Base-by-base conservation (phyloP, 2,888 invertebrate species). In the Drosophila borealis region DNA sequence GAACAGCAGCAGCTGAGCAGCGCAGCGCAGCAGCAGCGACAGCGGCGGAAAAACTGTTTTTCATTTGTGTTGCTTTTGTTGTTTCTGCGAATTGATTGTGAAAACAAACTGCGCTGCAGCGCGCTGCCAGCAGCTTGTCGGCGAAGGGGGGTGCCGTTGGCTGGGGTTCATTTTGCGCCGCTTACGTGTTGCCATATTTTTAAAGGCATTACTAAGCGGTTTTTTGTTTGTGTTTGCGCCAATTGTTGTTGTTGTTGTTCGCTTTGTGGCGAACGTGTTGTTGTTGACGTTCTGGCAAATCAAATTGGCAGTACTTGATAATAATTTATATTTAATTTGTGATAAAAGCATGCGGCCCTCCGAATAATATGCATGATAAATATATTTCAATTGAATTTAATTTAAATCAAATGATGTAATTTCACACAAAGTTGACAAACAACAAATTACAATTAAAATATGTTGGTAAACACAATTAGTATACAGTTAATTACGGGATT, bases 131-230 rank as follows among this genome's bases (percentile, higher is more conserved):
- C 34, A n/a, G 53, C 44, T 41, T 29, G 29, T 29, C 29, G 29
- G 8, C 42, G n/a, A 14, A 4, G 1, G 14, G 9, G 14, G 9
- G 9, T 3, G 46, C 3, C 10, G 14, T 1, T 37, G 17, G 50
- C 14, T 34, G 25, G 59, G 51, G 50, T 10, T 34, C 59, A 39
- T 63, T 72, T 72, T 67, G 72, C 39, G 57, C 46, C 74, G 81
- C 87, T 88, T 88, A 88, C 89, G 89, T 88, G 89, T 88, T 89
- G 89, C 80, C 81, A 83, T 88, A 88, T 88, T 89, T 88, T 86
- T 88, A 88, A 89, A 78, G 69, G 76, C 76, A 87, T 87, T 88
- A 88, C 89, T 89, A 88, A 88, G 83, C 88, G 89, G 19, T 88
- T 84, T 88, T 83, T 67, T 55, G 14, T 42, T 49, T 13, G 21